Base-by-base conservation (phyloP, 1,140 invertebrate genomes). In the Heterodera carotae region DNA sequence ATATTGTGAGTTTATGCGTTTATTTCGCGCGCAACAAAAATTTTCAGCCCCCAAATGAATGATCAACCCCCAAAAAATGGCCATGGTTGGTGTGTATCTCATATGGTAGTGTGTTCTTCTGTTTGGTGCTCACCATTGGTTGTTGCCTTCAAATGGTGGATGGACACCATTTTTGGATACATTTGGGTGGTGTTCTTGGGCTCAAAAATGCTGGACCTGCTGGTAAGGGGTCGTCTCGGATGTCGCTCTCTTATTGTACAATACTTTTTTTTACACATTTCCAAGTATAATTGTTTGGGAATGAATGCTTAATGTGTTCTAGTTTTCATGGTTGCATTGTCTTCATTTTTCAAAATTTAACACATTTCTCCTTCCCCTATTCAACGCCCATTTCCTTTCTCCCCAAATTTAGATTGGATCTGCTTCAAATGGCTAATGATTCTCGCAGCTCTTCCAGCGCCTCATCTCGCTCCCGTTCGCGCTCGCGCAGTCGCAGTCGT, bases 401-500 rank as follows among this genome's bases (percentile, higher is more conserved):
- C 48, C 15, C 22, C 22, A 22, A 56, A 56, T 56, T 56, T 56
- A 56, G 48, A 56, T 56, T 56, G 12, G 48, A 56, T 56, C 48
- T 22, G 15, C 48, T 0, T 56, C 48, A 66, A 66, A 66, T 66
- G 62, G 62, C 62, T 66, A 66, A 66, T 66, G 62, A 66, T 66
- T 66, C 62, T 68, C 66, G 66, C 66, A 68, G 66, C 22, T 22
- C 34, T 68, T 39, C 34, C 15, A 36, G 66, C 66, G 43, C 34
- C 1, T 56, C 48, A 22, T 33, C n/a, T 25, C n/a, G 68, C n/a
- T 71, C 69, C 10, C 29, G 69, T 71, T 12, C 22, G 25, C 29
- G 69, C 60, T 3, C 43, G 48, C 69, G 69, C 33, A 71, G 60
- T 18, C 69, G 69, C 29, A 69, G 68, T 69, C 31, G n/a, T 69